Percentiles rank a stretch among this genome's conserved stretches.
Evolutionary conservation across 2,797 vertebrate genomes (phyloP).

Genomic region (Phataginus tricuspis): DNA sequence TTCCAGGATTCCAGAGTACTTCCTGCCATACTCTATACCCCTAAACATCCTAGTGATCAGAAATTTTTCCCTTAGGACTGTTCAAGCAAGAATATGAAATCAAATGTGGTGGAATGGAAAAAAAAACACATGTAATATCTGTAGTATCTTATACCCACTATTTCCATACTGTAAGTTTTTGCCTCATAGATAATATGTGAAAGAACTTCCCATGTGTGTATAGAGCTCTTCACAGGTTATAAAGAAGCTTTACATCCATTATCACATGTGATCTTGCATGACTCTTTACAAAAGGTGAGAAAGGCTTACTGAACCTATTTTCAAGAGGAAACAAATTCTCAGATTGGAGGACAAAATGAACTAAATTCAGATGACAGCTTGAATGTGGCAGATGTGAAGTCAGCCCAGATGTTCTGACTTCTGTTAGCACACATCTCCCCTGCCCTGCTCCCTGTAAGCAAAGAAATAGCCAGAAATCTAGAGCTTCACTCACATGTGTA

Average conservation of each 20-base stretch:
- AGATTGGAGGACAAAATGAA: not conserved
- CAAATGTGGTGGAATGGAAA: not conserved
- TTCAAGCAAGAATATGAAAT: not conserved
- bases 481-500: not conserved
- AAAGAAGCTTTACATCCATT: not conserved
- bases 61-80: not conserved
- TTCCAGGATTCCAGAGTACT: not conserved
- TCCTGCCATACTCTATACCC: not conserved
- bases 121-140: not conserved
- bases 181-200: not conserved
- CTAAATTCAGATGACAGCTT: not conserved
- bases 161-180: not conserved
- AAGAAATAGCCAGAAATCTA: not conserved
- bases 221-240: not conserved
- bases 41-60: not conserved
- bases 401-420: not conserved
- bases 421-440: too few relatives aligned
- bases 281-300: not conserved
- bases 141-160: not conserved
- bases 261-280: not conserved
- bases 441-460: not conserved
- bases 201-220: not conserved
- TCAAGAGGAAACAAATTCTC: not conserved
- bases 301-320: not conserved
- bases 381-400: not conserved